phyloP scores from a whole-genome alignment of 1,140 invertebrate genomes.

The Leptinotarsa texana region DNA sequence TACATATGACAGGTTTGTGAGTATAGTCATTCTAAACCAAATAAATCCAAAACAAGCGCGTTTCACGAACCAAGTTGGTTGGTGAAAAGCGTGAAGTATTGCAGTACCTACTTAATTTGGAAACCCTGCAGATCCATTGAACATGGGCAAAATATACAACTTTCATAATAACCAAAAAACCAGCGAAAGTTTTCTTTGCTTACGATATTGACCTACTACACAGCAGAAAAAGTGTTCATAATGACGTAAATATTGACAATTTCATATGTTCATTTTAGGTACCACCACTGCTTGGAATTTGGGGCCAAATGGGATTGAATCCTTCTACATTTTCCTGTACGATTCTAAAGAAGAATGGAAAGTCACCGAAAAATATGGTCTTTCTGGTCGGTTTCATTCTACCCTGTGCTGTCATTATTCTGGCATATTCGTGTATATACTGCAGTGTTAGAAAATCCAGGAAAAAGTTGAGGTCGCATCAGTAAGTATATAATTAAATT shows the following conservation, averaged over 20 bases:
- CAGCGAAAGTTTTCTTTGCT: too few species aligned
- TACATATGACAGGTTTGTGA: too few species aligned
- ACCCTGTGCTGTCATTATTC: slow-evolving; percentile 79
- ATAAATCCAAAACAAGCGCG: too few species aligned
- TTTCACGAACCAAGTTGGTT: too few species aligned
- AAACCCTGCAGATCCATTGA: too few species aligned
- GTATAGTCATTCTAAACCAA: too few species aligned
- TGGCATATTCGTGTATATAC: slow-evolving; percentile 85
- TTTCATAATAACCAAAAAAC: too few species aligned
- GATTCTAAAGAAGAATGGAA: slow-evolving; percentile 74
- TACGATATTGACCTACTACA: too few species aligned
- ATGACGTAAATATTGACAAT: background rate
- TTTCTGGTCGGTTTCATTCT: slow-evolving; percentile 82
- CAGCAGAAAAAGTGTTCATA: too few species aligned
- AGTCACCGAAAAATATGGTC: slow-evolving; percentile 83
- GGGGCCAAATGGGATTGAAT: slow-evolving; percentile 81
- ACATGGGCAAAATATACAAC: too few species aligned
- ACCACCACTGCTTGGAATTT: slow-evolving; percentile 77
- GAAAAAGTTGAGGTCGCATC: slow-evolving; percentile 68
- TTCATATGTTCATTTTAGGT: slow-evolving; percentile 60
- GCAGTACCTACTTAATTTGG: too few species aligned
- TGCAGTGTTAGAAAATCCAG: slow-evolving; percentile 75
- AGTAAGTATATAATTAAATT: slow-evolving; percentile 55
- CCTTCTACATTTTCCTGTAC: slow-evolving; percentile 82
- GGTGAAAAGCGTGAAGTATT: too few species aligned